These are phyloP conservation scores for Sandelia bainsii DNA, from an alignment of 2,797 vertebrate genomes.

Conservation along the genomic window DNA sequence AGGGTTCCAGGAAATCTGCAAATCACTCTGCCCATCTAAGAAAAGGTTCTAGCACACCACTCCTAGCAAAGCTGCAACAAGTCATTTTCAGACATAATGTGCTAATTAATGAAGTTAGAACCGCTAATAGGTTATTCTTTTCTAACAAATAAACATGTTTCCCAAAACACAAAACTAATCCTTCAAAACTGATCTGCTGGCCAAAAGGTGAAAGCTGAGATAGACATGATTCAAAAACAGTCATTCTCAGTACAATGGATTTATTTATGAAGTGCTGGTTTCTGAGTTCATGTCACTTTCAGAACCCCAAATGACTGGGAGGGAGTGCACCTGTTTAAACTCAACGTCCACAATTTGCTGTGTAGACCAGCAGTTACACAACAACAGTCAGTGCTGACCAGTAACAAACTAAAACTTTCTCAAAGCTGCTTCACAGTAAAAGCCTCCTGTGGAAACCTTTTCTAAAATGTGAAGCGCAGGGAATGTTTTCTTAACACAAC, in stretches of 20 bases:
- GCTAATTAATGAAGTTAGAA: too few species aligned
- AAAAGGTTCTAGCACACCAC: not conserved
- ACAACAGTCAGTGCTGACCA: constrained; percentile 1
- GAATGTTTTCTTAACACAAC: not conserved
- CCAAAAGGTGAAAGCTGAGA: not conserved
- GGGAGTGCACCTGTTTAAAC: not conserved
- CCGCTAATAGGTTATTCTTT: too few species aligned
- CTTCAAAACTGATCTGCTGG: not conserved
- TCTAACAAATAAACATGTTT: too few species aligned
- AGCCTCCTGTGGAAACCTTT: not conserved
- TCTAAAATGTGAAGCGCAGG: not conserved
- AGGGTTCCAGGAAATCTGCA: too few species aligned
- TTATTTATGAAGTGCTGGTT: not conserved
- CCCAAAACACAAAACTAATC: too few species aligned
- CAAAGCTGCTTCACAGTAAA: not conserved
- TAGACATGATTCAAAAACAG: not conserved
- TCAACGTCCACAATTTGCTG: not conserved
- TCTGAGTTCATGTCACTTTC: not conserved
- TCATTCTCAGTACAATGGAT: not conserved
- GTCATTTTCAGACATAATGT: too few species aligned
- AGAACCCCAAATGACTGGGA: not conserved
- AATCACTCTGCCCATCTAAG: not conserved
- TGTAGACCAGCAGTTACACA: not conserved
- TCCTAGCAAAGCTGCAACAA: not conserved
- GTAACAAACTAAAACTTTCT: not conserved